These are phyloP conservation scores for Apis mellifera DNA, from an alignment of 1,140 invertebrate genomes.

Conservation along the genomic window DNA sequence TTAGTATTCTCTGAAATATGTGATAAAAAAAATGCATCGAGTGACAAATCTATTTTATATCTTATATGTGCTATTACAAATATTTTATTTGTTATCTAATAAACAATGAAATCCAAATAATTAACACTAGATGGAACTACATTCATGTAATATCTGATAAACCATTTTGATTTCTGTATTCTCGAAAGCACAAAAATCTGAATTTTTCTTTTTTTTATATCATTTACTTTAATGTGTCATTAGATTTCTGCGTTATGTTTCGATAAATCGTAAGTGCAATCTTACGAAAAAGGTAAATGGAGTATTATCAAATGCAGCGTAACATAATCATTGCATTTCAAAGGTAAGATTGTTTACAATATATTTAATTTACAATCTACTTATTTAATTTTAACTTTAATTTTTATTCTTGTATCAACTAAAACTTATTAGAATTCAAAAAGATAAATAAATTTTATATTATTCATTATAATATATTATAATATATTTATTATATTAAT, in stretches of 20 bases:
- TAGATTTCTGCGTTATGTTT: neutral
- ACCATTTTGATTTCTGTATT: neutral
- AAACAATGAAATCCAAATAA: neutral
- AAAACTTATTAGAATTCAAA: neutral
- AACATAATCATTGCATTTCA: conserved; percentile 30
- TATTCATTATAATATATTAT: neutral
- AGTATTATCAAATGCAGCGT: conserved; percentile 55
- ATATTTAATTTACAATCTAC: neutral
- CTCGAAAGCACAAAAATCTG: neutral
- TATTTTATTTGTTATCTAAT: neutral
- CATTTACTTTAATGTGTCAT: neutral
- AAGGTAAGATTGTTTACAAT: conserved; percentile 53
- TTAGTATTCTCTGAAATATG: too few relatives aligned
- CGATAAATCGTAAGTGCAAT: conserved; percentile 27
- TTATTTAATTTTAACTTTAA: neutral
- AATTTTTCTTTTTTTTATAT: neutral
- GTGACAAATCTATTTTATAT: neutral
- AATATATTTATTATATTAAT: neutral
- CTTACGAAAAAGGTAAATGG: conserved; percentile 54
- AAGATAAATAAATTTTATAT: neutral
- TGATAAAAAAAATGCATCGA: too few relatives aligned
- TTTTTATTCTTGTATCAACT: neutral
- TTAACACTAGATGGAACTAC: conserved; percentile 3
- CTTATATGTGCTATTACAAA: neutral
- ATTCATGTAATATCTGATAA: neutral